Percentiles rank a stretch among this genome's conserved stretches.
Evolutionary conservation across 2,113 vertebrate genomes (phyloP).

Genomic region (Galemys pyrenaicus): DNA sequence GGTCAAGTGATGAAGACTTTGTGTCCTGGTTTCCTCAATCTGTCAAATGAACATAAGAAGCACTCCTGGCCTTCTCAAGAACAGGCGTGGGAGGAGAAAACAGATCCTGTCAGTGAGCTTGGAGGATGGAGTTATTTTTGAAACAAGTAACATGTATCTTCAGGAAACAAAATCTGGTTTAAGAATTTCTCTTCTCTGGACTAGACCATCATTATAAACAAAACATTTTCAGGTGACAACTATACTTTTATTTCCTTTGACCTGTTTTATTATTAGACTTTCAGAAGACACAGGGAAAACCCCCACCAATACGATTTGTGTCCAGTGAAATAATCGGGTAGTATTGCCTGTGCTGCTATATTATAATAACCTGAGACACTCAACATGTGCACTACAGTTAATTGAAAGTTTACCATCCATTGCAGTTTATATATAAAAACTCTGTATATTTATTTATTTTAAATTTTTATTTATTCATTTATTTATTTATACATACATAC

Average conservation of each 20-base stretch:
- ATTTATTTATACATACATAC: no score
- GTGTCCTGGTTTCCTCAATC: neutral
- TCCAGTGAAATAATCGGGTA: neutral
- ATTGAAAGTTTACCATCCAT: neutral
- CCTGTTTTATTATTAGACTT: neutral
- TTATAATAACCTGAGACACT: neutral
- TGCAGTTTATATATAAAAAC: no score
- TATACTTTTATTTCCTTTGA: neutral
- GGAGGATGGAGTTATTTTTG: constrained; percentile 25
- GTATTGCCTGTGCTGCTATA: neutral
- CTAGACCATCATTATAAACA: neutral
- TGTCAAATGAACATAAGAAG: neutral
- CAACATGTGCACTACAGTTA: neutral
- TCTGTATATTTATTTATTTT: neutral
- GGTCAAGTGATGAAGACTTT: neutral
- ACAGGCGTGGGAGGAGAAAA: neutral
- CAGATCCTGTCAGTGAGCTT: neutral
- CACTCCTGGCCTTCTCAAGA: neutral
- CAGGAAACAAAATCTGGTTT: constrained; percentile 27
- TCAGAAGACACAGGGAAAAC: neutral
- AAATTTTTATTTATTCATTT: no score
- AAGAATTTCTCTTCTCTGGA: neutral
- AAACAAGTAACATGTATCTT: neutral
- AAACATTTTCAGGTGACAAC: neutral
- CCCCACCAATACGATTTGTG: neutral